These are phyloP conservation scores for Eristalis tenax DNA, from an alignment of 2,888 invertebrate species.

Conservation along the genomic window DNA sequence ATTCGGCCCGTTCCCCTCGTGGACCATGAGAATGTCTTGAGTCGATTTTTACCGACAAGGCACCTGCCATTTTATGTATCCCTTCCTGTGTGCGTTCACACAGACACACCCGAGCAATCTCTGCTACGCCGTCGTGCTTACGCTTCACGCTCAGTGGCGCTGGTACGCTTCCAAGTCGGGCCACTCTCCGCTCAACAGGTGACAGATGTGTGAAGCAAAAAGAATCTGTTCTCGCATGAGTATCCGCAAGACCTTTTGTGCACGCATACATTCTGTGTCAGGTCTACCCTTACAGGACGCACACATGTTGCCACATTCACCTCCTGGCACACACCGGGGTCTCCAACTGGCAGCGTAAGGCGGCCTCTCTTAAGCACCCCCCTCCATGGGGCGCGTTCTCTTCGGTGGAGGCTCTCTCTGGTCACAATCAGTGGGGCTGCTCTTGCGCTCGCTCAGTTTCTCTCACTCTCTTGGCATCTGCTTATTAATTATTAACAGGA, in stretches of 20 bases:
- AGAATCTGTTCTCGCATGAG: not conserved
- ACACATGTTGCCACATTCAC: not conserved
- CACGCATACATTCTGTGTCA: constrained; percentile 43
- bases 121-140: constrained; percentile 16
- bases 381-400: not conserved
- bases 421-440: not conserved
- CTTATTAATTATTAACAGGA: constrained; percentile 67
- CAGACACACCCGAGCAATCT: constrained; percentile 22
- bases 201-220: constrained; percentile 49
- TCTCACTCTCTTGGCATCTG: constrained; percentile 25
- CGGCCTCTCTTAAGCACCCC: not conserved
- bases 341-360: not conserved
- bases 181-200: constrained; percentile 67
- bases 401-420: not conserved
- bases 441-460: not conserved
- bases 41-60: constrained; percentile 44
- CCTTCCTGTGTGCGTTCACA: not conserved
- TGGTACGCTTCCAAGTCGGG: constrained; percentile 36
- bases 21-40: not conserved
- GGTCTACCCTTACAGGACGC: constrained; percentile 28
- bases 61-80: constrained; percentile 50
- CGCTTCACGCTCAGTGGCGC: constrained; percentile 9
- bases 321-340: not conserved
- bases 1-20: not conserved
- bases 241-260: constrained; percentile 14